Percentiles rank a stretch among this genome's conserved stretches.
Conservation (phyloP, 2,888 invertebrate species). For the Acleris sparsana region DNA sequence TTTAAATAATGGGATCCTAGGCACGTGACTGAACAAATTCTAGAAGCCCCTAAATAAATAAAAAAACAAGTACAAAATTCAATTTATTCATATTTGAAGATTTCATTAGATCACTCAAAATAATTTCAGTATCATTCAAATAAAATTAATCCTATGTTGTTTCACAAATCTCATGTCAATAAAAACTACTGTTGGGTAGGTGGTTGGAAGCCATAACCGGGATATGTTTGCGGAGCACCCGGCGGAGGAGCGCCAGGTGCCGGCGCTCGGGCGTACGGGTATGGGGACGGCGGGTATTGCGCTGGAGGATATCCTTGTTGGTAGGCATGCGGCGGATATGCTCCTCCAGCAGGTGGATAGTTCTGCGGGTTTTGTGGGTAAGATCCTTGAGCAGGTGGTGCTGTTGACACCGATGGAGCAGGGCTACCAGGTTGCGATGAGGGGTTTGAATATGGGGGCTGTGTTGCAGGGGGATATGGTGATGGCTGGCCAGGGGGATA, state of each 20-base stretch:
- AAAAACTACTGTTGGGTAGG: slow-evolving; percentile 84
- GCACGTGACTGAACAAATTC: too few species aligned
- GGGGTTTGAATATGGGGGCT: slow-evolving; percentile 83
- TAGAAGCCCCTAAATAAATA: background rate
- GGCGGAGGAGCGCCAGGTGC: slow-evolving; percentile 87
- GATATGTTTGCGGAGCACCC: slow-evolving; percentile 89
- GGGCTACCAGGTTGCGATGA: slow-evolving; percentile 81
- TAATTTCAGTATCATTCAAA: slow-evolving; percentile 14
- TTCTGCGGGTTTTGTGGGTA: slow-evolving; percentile 82
- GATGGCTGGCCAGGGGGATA: slow-evolving; percentile 86
- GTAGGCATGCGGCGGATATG: slow-evolving; percentile 80
- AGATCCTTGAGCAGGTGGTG: slow-evolving; percentile 83
- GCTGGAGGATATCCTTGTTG: slow-evolving; percentile 81
- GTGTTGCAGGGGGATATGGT: slow-evolving; percentile 85
- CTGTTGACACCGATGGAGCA: slow-evolving; percentile 75
- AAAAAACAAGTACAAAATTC: slow-evolving; percentile 28
- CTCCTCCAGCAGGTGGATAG: slow-evolving; percentile 71
- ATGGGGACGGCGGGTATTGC: slow-evolving; percentile 83
- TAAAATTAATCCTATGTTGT: background rate
- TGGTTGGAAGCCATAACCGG: slow-evolving; percentile 91
- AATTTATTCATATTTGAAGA: slow-evolving; percentile 36
- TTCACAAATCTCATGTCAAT: slow-evolving; percentile 1
- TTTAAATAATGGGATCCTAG: too few species aligned
- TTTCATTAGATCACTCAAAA: slow-evolving; percentile 23
- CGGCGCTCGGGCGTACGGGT: slow-evolving; percentile 83